Percentiles rank a stretch among this genome's conserved stretches.
Conservation (phyloP, 2,113 vertebrate genomes). For the Nyctibius bracteatus region DNA sequence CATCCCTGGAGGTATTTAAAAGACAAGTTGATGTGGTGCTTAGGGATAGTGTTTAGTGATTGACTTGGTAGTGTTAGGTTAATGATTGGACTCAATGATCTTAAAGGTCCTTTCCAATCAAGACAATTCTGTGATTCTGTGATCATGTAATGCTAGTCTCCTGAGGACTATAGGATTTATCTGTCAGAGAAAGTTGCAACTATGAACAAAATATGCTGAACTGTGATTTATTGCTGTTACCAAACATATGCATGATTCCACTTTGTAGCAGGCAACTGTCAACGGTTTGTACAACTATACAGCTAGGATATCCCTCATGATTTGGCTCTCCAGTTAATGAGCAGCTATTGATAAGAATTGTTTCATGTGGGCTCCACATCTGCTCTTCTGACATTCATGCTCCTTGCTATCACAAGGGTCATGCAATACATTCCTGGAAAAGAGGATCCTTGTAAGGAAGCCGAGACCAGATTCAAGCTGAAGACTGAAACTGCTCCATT, state of each 20-base stretch:
- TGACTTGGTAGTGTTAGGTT: no score
- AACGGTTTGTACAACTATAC: background rate
- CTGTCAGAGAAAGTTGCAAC: background rate
- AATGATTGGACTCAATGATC: no score
- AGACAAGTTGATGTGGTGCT: no score
- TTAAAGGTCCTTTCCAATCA: no score
- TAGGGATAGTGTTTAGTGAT: no score
- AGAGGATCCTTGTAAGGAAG: background rate
- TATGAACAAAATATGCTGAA: background rate
- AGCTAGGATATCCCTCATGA: background rate
- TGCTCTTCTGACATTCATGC: background rate
- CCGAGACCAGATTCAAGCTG: background rate
- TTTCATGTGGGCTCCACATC: background rate
- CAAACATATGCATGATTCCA: background rate
- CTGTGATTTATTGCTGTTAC: background rate
- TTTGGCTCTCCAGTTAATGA: background rate
- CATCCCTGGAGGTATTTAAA: no score
- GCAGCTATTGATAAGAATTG: background rate
- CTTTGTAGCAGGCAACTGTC: background rate
- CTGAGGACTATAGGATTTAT: background rate
- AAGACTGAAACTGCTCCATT: background rate
- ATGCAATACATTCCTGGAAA: background rate
- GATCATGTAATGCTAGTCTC: background rate
- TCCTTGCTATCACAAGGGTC: background rate
- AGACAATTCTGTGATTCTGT: no score